Evolutionary conservation across 2,113 vertebrate species (phyloP).

Genomic region (Urocitellus parryii): DNA sequence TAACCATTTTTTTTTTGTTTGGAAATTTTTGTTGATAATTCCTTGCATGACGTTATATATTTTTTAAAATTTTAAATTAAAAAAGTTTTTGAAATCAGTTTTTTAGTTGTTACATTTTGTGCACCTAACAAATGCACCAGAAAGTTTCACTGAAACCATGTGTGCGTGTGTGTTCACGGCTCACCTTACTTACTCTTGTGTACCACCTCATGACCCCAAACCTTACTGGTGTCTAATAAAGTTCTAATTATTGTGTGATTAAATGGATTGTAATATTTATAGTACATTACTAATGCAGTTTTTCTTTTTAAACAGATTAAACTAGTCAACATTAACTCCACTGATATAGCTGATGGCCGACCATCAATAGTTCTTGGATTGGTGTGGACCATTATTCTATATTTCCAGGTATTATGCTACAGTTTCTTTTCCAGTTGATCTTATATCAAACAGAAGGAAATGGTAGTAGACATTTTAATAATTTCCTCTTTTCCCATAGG

Average conservation of each 20-base stretch:
- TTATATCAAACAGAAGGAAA: neutral
- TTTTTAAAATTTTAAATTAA: constrained; percentile 34
- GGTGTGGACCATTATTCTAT: constrained; percentile 98
- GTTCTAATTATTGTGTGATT: neutral
- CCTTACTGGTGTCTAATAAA: neutral
- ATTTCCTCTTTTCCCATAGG: neutral
- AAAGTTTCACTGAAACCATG: neutral
- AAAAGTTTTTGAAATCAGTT: constrained; percentile 1
- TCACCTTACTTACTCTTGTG: neutral
- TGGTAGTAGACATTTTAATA: neutral
- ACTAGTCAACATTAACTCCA: constrained; percentile 98
- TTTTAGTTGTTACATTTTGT: neutral
- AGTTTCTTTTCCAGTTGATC: neutral
- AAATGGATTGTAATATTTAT: neutral
- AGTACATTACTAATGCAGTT: neutral
- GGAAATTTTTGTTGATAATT: constrained; percentile 59
- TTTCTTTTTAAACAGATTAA: constrained; percentile 92
- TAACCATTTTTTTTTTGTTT: neutral
- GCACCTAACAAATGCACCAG: neutral
- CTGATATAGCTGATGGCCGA: constrained; percentile 97
- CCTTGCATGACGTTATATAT: constrained; percentile 66
- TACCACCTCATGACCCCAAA: neutral
- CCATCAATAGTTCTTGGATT: constrained; percentile 97
- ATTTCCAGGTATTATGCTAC: constrained; percentile 94
- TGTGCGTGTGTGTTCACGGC: neutral